These are phyloP conservation scores for Neosilurus mollespiculum DNA, from an alignment of 2,797 vertebrate genomes.

Conservation along the genomic window DNA sequence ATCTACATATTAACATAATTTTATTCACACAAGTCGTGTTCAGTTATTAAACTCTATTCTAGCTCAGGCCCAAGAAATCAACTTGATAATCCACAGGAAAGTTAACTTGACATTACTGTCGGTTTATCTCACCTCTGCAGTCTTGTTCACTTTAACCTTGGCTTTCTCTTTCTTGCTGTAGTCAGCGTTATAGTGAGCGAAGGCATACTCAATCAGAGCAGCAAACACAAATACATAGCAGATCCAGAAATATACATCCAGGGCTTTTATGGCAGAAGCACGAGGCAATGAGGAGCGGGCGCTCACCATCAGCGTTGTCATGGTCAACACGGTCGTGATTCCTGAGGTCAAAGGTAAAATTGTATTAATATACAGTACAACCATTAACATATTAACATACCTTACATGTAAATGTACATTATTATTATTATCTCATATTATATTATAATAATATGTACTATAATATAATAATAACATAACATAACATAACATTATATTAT, in stretches of 20 bases:
- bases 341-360: constrained; percentile 69
- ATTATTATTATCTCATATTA: no score
- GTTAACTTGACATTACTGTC: not conserved
- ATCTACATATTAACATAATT: no score
- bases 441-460: no score
- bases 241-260: constrained; percentile 99
- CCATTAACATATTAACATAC: not conserved
- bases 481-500: no score
- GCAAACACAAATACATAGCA: constrained; percentile 98
- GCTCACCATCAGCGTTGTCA: constrained; percentile 98
- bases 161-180: constrained; percentile 93
- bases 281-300: constrained; percentile 92
- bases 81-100: not conserved
- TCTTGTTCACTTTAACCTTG: constrained; percentile 84
- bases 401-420: not conserved
- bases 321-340: constrained; percentile 97
- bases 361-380: not conserved
- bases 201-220: constrained; percentile 94
- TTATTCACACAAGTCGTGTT: not conserved
- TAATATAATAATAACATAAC: no score
- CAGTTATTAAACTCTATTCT: not conserved
- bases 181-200: constrained; percentile 97
- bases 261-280: constrained; percentile 93
- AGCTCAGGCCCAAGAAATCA: not conserved
- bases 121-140: constrained; percentile 77